Base-by-base conservation (phyloP, 1,140 invertebrate species). In the Drosophila eugracilis region DNA sequence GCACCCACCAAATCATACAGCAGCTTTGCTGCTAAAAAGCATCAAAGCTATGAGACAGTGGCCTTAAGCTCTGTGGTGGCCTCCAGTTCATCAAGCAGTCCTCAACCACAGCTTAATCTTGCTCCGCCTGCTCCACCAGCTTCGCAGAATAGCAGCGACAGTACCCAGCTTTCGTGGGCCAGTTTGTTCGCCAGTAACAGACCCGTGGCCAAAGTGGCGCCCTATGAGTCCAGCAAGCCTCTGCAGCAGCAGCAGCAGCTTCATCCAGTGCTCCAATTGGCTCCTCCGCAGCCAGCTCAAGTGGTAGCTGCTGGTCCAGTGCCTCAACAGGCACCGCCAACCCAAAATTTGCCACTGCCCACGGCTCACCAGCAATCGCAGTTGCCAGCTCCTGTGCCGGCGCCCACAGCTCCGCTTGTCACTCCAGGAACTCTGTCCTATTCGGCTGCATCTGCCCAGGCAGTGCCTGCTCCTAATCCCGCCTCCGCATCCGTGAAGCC, bases 201-300 rank as follows among this genome's bases (percentile, higher is more conserved):
- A 71, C 93, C 93, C 1, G 92, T 94, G 7, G 93, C 93, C 14
- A 94, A 94, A 83, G 93, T 94, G 14, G 92, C 92, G 6, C 93
- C 93, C 17, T 94, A 91, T 73, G 93, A 94, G 42, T 92, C 78
- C 37, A 70, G 74, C 62, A 89, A 90, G 15, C 32, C 92, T 0
- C 21, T 62, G 10, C 80, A 74, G 5, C 78, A 57, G 14, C 75
- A 42, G 2, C 60, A 45, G 17, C 49, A 50, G 5, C 39, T 37
- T 0, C 55, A 58, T 6, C 71, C 55, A 15, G 54, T 59, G 39
- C 55, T 60, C 12, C 75, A 73, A 9, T 48, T 71, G 19, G 57
- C 48, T 24, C 71, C 50, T 5, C 76, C 67, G 12, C 63, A 41
- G 22, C 76, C 54, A 34, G 22, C 50, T 21, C 70, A 49, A 37